Conservation (phyloP, 30 jellyfish, hydroid and myxozoan species). For the Phacellophora camtschatica region DNA sequence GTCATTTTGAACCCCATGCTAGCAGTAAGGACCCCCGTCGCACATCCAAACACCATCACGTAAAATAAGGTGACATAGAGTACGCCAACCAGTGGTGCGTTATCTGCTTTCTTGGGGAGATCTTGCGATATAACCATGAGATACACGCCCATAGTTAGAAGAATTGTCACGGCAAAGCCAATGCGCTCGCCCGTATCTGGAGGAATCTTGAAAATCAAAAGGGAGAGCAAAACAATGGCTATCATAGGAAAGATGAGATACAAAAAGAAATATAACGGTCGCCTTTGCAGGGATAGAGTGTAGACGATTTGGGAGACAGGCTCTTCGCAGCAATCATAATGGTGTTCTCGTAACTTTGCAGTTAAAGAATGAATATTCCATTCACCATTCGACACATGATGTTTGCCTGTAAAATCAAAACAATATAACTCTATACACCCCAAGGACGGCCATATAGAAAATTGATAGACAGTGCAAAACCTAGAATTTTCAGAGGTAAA, state of each 20-base stretch:
- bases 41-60: slow-evolving; percentile 38
- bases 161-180: slow-evolving; percentile 86
- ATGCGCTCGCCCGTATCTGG: slow-evolving; percentile 75
- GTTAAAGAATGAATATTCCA: slow-evolving; percentile 43
- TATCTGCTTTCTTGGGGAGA: slow-evolving; percentile 74
- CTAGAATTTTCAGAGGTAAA: too few relatives aligned
- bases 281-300: slow-evolving; percentile 27
- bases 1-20: background rate
- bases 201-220: slow-evolving; percentile 59
- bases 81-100: slow-evolving; percentile 67
- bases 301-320: slow-evolving; percentile 43
- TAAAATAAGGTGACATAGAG: slow-evolving; percentile 62
- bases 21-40: slow-evolving; percentile 12
- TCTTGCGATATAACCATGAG: slow-evolving; percentile 78
- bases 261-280: slow-evolving; percentile 58
- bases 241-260: slow-evolving; percentile 61
- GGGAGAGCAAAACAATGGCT: slow-evolving; percentile 57
- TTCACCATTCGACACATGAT: slow-evolving; percentile 81
- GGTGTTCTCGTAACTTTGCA: background rate
- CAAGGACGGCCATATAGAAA: too few relatives aligned
- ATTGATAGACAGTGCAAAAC: too few relatives aligned
- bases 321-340: slow-evolving; percentile 56
- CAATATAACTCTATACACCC: too few relatives aligned
- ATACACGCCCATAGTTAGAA: slow-evolving; percentile 76
- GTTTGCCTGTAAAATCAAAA: slow-evolving; percentile 14